Evolutionary conservation across 2,888 invertebrate genomes (phyloP).

Genomic region (Callyntrura guangdongensis): DNA sequence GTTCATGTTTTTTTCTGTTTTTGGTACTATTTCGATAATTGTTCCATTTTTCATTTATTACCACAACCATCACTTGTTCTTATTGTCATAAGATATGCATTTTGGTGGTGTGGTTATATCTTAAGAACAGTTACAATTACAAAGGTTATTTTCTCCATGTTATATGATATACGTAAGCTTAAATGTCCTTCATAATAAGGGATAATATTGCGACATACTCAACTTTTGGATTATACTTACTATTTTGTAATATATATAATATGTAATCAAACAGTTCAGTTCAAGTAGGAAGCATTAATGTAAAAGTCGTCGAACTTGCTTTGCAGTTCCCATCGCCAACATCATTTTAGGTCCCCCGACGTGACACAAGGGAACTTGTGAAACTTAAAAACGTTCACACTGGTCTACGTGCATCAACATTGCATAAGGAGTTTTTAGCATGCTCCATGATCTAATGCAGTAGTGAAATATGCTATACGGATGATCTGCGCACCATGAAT

Average conservation of each 20-base stretch:
- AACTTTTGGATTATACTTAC: conserved; percentile 16
- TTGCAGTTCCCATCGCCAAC: conserved; percentile 25
- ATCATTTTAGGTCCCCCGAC: background rate
- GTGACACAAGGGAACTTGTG: conserved; percentile 22
- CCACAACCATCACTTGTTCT: background rate
- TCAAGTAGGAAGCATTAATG: background rate
- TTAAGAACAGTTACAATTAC: conserved; percentile 22
- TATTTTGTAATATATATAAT: conserved; percentile 29
- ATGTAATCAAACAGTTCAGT: conserved; percentile 11
- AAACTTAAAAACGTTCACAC: background rate
- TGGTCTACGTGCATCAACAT: background rate
- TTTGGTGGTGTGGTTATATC: background rate
- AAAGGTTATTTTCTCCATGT: conserved; percentile 39
- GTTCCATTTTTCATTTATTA: conserved; percentile 49
- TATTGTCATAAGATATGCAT: conserved; percentile 33
- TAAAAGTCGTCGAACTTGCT: conserved; percentile 42
- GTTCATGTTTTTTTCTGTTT: conserved; percentile 53
- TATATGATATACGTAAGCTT: background rate
- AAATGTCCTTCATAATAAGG: background rate
- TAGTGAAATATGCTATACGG: background rate
- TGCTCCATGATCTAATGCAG: background rate
- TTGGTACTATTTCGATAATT: conserved; percentile 37
- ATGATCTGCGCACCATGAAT: conserved; percentile 43
- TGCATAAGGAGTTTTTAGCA: background rate
- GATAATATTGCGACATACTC: background rate